Base-by-base conservation (phyloP, 1,140 invertebrate species). In the Megalopta genalis region DNA sequence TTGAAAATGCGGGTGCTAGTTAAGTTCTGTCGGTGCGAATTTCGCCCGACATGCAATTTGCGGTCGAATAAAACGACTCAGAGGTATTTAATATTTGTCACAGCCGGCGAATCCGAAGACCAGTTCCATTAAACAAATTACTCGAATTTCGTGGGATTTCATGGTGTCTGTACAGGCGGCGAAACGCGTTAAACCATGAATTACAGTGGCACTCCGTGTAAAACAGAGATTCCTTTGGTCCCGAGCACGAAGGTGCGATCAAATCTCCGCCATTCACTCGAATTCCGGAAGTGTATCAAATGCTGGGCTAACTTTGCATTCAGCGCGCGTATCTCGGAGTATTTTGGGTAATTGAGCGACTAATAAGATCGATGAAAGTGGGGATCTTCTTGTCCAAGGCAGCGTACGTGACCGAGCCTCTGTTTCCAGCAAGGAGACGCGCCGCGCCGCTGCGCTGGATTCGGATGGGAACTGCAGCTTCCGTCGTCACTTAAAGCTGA, bases 301-400 rank as follows among this genome's bases (percentile, higher is more conserved):
- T 25, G 37, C 42, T 27, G 60, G 21, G 39, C 42, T 49, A 49
- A 73, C 37, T 66, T 46, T 21, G 77, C 59, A 74, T 49, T 62
- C 77, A 16, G 49, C 23, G n/a, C 77, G 52, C 63, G 77, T 74
- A 75, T 67, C 71, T 60, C 39, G 32, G 68, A 69, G n/a, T 83
- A 83, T 76, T 75, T 77, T 67, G 76, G 69, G 63, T 84, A 85
- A 83, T 87, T 78, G 71, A 79, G 80, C 82, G 71, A 67, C 68
- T 87, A 83, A 83, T 85, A 84, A 32, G 86, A 77, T 85, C 83
- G 83, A 71, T 62, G 70, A 76, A 80, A 81, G 71, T 84, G 23
- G 80, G 67, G 67, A 85, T 82, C 77, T 71, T 82, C 77, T 71
- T 46, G 60, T 73, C 27, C 72, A 32, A 77, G 57, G 66, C 76